Base-by-base conservation (phyloP, 2,797 vertebrate genomes). In the Falco columbarius region DNA sequence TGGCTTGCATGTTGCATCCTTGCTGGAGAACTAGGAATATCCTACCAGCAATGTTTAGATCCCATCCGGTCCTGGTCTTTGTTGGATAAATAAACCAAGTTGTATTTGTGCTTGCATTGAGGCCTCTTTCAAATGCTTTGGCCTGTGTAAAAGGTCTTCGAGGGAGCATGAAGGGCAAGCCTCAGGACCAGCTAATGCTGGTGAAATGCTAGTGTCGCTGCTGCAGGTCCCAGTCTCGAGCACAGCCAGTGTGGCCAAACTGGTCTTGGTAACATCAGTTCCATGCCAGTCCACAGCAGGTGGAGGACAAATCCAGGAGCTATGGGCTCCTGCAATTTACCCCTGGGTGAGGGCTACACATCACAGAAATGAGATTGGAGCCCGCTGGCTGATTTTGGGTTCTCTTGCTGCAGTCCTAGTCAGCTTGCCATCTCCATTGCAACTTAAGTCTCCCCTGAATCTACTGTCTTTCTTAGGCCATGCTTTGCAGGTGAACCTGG, bases 271-370 rank as follows among this genome's bases (percentile, higher is more conserved):
- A 29, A 59, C 32, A 9, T 11, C 29, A 26, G 29, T n/a, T 38
- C 12, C 46, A 9, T 40, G 32, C 34, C n/a, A 79, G 18, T 24
- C 29, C 29, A 32, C 42, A 19, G 44, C n/a, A 80, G 52, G 22
- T 0, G 0, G 46, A 68, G 10, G 26, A 30, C 12, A 88, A 86
- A 44, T 21, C 32, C 20, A 13, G 42, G 54, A 95, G 30, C 15
- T 56, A 14, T n/a, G 52, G 22, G 22, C 29, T 26, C 58, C 62
- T 38, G 51, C 27, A 11, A 27, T 66, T 68, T 62, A 59, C 30
- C 7, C 9, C 11, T 30, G 0, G 1, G 16, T 32, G 42, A 65
- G 12, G 5, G 4, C 7, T 14, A 22, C 7, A 2, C 5, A 6
- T 26, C 34, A 74, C 22, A 84, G 61, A 52, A 68, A 74, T 27